phyloP scores from a whole-genome alignment of 2,888 invertebrate species.

The Aphrophora alni region DNA sequence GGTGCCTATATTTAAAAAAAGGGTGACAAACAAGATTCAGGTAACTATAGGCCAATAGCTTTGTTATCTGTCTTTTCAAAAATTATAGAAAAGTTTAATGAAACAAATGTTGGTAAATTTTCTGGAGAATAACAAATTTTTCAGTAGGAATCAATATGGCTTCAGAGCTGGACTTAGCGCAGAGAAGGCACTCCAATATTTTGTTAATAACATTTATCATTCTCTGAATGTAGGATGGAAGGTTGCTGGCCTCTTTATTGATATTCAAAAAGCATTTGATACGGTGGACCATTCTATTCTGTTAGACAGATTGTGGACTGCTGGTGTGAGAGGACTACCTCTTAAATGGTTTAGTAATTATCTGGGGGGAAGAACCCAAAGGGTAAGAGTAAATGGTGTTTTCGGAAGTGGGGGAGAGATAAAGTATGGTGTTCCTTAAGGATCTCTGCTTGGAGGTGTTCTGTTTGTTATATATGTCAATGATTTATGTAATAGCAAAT shows the following conservation, averaged over 20 bases:
- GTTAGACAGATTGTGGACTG: not conserved
- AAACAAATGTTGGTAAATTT: not conserved
- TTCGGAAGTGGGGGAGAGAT: not conserved
- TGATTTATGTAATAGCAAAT: slow-evolving; percentile 7
- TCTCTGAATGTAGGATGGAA: not conserved
- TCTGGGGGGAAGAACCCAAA: not conserved
- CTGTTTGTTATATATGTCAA: slow-evolving; percentile 13
- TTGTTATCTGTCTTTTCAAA: slow-evolving; percentile 15
- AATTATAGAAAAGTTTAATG: not conserved
- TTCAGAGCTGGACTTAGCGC: not conserved
- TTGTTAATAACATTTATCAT: not conserved
- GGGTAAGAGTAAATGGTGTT: no score
- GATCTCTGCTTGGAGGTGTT: not conserved
- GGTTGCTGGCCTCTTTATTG: not conserved
- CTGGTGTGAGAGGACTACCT: not conserved
- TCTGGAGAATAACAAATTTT: not conserved
- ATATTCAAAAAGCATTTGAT: slow-evolving; percentile 9
- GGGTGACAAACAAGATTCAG: slow-evolving; percentile 9
- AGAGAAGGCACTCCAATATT: not conserved
- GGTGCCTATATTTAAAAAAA: not conserved
- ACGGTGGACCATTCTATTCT: slow-evolving; percentile 6
- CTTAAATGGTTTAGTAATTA: not conserved
- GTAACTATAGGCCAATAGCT: not conserved
- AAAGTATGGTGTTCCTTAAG: slow-evolving; percentile 15
- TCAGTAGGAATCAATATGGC: not conserved